A percentile compares a stretch with the other conserved stretches of the same genome.
Conservation (phyloP, 2,888 invertebrate genomes). For the Pheosia tremula region DNA sequence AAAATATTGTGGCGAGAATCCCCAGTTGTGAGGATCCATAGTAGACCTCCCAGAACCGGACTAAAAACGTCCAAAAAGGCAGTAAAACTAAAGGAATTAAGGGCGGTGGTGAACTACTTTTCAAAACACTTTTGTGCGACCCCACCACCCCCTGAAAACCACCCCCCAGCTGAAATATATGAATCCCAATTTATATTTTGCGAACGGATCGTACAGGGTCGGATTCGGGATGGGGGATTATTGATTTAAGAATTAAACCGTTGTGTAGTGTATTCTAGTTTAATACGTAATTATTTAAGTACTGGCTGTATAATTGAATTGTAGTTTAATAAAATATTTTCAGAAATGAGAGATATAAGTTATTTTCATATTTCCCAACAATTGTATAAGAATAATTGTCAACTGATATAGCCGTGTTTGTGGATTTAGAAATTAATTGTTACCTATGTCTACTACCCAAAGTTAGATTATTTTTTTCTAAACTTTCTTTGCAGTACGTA, state of each 20-base stretch:
- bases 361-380: too few species aligned
- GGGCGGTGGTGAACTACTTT: constrained; percentile 78
- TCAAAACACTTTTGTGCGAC: constrained; percentile 75
- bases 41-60: constrained; percentile 45
- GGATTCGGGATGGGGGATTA: neutral
- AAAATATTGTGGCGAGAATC: constrained; percentile 9
- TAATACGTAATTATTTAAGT: too few species aligned
- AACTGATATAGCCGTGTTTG: too few species aligned
- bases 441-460: too few species aligned
- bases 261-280: too few species aligned
- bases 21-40: constrained; percentile 25
- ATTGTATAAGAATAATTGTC: too few species aligned
- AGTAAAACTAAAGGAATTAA: constrained; percentile 84
- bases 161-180: constrained; percentile 72
- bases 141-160: constrained; percentile 47
- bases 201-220: constrained; percentile 19
- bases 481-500: too few species aligned
- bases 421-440: too few species aligned
- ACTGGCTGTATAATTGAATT: too few species aligned
- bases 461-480: too few species aligned
- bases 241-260: neutral
- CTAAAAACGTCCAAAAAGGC: constrained; percentile 83
- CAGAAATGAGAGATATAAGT: too few species aligned
- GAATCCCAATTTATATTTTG: constrained; percentile 83
- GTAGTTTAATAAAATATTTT: too few species aligned